Conservation (phyloP, 2,113 vertebrate genomes). For the Empidonax alnorum region DNA sequence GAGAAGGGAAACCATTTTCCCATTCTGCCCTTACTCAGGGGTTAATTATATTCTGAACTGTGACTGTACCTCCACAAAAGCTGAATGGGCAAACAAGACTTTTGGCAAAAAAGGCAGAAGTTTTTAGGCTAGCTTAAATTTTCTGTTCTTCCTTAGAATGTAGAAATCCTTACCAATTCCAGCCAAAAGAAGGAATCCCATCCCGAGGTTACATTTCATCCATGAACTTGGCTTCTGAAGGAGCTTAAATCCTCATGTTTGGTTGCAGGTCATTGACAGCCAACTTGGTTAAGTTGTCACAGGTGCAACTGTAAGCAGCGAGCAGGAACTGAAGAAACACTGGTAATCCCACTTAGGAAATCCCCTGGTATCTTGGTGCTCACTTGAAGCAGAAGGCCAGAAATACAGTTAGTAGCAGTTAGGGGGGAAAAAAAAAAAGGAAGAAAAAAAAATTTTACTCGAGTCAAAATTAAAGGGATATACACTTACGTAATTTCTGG, state of each 20-base stretch:
- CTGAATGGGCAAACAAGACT: neutral
- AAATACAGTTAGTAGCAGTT: slow-evolving; percentile 52
- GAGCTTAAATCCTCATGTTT: neutral
- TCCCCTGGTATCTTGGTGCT: slow-evolving; percentile 22
- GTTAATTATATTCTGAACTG: neutral
- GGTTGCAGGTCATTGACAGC: neutral
- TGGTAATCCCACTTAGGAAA: slow-evolving; percentile 43
- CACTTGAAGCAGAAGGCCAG: neutral
- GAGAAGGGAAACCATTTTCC: neutral
- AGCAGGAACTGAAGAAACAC: slow-evolving; percentile 20
- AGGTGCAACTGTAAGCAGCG: slow-evolving; percentile 18
- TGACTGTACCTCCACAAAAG: neutral
- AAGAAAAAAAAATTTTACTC: neutral
- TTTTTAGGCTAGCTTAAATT: neutral
- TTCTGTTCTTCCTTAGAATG: neutral
- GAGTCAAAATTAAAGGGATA: neutral
- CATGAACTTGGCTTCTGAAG: neutral
- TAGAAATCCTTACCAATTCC: neutral
- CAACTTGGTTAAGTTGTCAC: slow-evolving; percentile 8
- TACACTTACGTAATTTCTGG: neutral
- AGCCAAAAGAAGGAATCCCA: neutral
- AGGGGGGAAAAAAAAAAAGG: neutral
- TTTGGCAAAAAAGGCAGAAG: neutral
- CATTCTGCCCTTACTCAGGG: neutral
- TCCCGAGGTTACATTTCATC: neutral